A percentile compares a stretch with the other conserved stretches of the same genome.
These are phyloP conservation scores for Potamarius usumacintae DNA, from an alignment of 2,113 vertebrate species.

Conservation along the genomic window DNA sequence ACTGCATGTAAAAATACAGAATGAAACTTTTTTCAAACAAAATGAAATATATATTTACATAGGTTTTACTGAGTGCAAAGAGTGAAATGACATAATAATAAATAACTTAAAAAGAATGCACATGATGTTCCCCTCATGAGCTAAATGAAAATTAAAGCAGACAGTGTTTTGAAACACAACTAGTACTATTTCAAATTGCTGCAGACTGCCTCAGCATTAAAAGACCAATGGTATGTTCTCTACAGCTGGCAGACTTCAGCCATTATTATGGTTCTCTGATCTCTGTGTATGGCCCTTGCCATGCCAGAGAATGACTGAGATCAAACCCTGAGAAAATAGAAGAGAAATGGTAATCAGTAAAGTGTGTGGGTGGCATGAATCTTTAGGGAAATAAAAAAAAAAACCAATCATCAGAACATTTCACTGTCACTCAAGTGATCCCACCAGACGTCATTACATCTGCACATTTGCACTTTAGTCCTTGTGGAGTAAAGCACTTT, in stretches of 20 bases:
- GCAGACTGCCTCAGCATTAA: slow-evolving; percentile 33
- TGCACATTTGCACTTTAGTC: not conserved
- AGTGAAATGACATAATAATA: slow-evolving; percentile 6
- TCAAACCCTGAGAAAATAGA: slow-evolving; percentile 10
- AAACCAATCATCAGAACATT: not conserved
- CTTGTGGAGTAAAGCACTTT: slow-evolving; percentile 1
- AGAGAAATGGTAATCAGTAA: slow-evolving; percentile 7
- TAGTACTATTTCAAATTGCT: slow-evolving; percentile 30
- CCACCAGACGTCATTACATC: not conserved
- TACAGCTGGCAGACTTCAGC: slow-evolving; percentile 35
- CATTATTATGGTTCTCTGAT: slow-evolving; percentile 37
- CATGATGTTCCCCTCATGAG: slow-evolving; percentile 19
- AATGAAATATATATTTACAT: not conserved
- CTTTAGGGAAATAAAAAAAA: not conserved
- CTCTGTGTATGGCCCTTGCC: slow-evolving; percentile 6
- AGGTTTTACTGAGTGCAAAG: not conserved
- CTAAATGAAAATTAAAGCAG: slow-evolving; percentile 10
- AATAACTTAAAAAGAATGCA: slow-evolving; percentile 16
- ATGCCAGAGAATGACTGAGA: slow-evolving; percentile 31
- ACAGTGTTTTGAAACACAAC: slow-evolving; percentile 24
- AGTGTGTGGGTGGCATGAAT: slow-evolving; percentile 16
- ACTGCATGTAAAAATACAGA: slow-evolving; percentile 36
- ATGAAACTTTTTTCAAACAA: not conserved
- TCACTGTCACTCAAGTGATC: not conserved
- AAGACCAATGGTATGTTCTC: slow-evolving; percentile 33